These are phyloP conservation scores for Amphimallon solstitiale DNA, from an alignment of 2,888 invertebrate genomes.

Conservation along the genomic window DNA sequence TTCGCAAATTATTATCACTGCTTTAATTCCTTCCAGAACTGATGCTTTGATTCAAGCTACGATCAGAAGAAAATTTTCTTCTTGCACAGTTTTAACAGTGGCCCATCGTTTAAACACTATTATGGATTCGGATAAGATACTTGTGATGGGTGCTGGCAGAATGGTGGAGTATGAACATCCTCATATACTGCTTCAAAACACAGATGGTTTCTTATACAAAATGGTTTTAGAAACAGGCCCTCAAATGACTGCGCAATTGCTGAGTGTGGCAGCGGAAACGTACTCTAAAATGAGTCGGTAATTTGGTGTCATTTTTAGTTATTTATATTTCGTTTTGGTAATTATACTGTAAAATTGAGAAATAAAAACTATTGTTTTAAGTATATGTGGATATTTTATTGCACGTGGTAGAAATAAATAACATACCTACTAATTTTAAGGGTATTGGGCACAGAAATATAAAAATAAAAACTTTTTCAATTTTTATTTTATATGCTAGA, in stretches of 20 bases:
- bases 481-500: too few relatives aligned
- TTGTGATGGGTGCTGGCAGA: slow-evolving; percentile 68
- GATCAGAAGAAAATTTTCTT: slow-evolving; percentile 76
- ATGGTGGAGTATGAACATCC: slow-evolving; percentile 67
- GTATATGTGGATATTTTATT: too few relatives aligned
- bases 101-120: slow-evolving; percentile 86
- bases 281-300: slow-evolving; percentile 29
- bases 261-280: slow-evolving; percentile 39
- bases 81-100: slow-evolving; percentile 83
- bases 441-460: too few relatives aligned
- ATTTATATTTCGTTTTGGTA: neutral
- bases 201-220: slow-evolving; percentile 52
- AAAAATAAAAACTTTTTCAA: too few relatives aligned
- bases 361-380: too few relatives aligned
- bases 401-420: too few relatives aligned
- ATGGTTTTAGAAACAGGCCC: slow-evolving; percentile 59
- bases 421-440: too few relatives aligned
- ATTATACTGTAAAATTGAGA: too few relatives aligned
- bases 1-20: neutral
- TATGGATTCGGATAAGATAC: slow-evolving; percentile 82
- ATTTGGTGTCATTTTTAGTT: neutral
- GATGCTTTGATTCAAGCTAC: slow-evolving; percentile 80
- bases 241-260: slow-evolving; percentile 48
- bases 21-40: slow-evolving; percentile 61
- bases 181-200: slow-evolving; percentile 56